These are phyloP conservation scores for Takifugu rubripes DNA, from an alignment of 2,797 vertebrate species.

Conservation along the genomic window DNA sequence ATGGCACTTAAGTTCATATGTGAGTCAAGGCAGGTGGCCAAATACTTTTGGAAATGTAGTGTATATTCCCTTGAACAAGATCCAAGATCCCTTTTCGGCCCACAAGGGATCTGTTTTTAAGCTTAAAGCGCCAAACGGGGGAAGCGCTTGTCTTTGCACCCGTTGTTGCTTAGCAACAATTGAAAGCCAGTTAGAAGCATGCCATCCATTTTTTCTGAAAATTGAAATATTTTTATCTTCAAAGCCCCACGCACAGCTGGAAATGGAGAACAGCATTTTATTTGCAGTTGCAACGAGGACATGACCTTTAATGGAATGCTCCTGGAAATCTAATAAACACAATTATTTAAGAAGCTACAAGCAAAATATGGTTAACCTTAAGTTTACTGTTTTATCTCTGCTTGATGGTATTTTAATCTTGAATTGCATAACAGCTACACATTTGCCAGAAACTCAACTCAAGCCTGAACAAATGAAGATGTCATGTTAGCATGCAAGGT, in stretches of 20 bases:
- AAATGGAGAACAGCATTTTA: conserved; percentile 21
- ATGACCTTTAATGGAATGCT: conserved; percentile 27
- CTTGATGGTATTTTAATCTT: conserved; percentile 48
- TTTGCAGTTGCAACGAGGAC: conserved; percentile 14
- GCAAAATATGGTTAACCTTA: not conserved
- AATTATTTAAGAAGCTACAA: not conserved
- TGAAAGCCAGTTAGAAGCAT: conserved; percentile 48
- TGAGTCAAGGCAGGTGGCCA: too few species aligned
- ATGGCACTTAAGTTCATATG: too few species aligned
- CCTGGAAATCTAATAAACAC: conserved; percentile 14
- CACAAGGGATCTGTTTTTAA: conserved; percentile 29
- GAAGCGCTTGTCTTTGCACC: conserved; percentile 43
- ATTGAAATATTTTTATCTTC: conserved; percentile 50
- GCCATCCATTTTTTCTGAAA: conserved; percentile 35
- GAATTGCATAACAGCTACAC: conserved; percentile 44
- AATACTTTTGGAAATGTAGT: too few species aligned
- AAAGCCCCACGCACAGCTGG: conserved; percentile 28
- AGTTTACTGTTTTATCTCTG: conserved; percentile 10
- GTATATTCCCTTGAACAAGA: conserved; percentile 17
- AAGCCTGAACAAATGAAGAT: conserved; percentile 50
- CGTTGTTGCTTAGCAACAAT: conserved; percentile 70
- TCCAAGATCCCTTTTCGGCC: conserved; percentile 11
- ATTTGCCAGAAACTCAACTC: conserved; percentile 18
- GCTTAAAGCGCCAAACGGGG: conserved; percentile 32
- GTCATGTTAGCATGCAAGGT: conserved; percentile 47